A percentile compares a stretch with the other conserved stretches of the same genome.
Evolutionary conservation across 2,888 invertebrate genomes (phyloP).

Genomic region (Parapristionchus giblindavisi): DNA sequence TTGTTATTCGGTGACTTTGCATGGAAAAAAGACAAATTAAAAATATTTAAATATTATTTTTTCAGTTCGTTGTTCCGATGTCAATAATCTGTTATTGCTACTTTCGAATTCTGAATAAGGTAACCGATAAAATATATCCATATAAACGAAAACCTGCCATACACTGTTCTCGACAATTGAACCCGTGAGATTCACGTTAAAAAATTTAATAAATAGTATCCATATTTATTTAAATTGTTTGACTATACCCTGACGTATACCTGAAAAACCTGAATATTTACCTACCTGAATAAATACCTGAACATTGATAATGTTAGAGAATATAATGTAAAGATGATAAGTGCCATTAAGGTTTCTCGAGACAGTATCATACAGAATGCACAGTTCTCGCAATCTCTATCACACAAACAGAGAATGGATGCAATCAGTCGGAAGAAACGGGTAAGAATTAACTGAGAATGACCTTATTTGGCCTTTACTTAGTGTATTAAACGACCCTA

Average conservation of each 20-base stretch:
- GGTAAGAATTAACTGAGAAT: constrained; percentile 36
- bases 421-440: constrained; percentile 62
- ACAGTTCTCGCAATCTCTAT: constrained; percentile 65
- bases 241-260: background rate
- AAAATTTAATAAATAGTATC: background rate
- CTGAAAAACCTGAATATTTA: background rate
- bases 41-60: constrained; percentile 3
- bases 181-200: background rate
- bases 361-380: constrained; percentile 68
- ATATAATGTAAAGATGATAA: constrained; percentile 5
- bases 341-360: constrained; percentile 47
- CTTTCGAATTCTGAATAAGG: constrained; percentile 66
- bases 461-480: background rate
- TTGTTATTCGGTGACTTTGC: too few species aligned
- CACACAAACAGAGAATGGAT: constrained; percentile 64
- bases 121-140: constrained; percentile 26
- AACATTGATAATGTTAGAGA: too few species aligned
- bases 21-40: too few species aligned
- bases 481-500: background rate
- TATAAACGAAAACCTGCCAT: background rate
- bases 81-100: constrained; percentile 68
- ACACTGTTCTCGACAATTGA: background rate
- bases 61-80: constrained; percentile 68
- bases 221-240: background rate
- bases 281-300: too few species aligned